phyloP scores from a whole-genome alignment of 2,113 vertebrate genomes.

The Typhlomys cinereus region DNA sequence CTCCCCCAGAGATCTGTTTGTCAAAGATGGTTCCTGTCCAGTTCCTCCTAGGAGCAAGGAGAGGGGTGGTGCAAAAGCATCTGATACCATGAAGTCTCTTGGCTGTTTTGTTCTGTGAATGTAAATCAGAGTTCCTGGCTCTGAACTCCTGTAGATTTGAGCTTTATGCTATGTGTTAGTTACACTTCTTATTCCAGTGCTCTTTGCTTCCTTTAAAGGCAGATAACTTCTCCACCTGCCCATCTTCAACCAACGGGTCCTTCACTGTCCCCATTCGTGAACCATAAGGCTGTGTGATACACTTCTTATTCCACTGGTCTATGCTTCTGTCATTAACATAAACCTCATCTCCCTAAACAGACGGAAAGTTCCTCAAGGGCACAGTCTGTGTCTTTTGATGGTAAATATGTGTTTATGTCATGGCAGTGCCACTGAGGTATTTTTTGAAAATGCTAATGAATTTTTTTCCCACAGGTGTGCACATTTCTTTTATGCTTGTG shows the following conservation, averaged over 20 bases:
- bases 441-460: background rate
- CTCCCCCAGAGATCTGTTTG: slow-evolving; percentile 58
- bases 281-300: no score
- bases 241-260: no score
- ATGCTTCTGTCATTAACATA: background rate
- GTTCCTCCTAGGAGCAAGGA: slow-evolving; percentile 20
- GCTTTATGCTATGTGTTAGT: background rate
- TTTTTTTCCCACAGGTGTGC: slow-evolving; percentile 28
- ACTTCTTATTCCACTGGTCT: background rate
- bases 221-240: no score
- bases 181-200: background rate
- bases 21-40: slow-evolving; percentile 69
- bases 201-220: slow-evolving; percentile 3
- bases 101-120: slow-evolving; percentile 6
- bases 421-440: background rate
- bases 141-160: background rate
- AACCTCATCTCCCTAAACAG: slow-evolving; percentile 41
- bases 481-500: background rate
- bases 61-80: background rate
- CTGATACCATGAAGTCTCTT: background rate
- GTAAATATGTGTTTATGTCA: slow-evolving; percentile 38
- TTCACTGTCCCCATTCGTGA: no score
- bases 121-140: slow-evolving; percentile 7
- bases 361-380: slow-evolving; percentile 24
- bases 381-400: background rate